A percentile compares a stretch with the other conserved stretches of the same genome.
phyloP scores from a whole-genome alignment of 1,140 invertebrate genomes.

The Acromyrmex echinatior region DNA sequence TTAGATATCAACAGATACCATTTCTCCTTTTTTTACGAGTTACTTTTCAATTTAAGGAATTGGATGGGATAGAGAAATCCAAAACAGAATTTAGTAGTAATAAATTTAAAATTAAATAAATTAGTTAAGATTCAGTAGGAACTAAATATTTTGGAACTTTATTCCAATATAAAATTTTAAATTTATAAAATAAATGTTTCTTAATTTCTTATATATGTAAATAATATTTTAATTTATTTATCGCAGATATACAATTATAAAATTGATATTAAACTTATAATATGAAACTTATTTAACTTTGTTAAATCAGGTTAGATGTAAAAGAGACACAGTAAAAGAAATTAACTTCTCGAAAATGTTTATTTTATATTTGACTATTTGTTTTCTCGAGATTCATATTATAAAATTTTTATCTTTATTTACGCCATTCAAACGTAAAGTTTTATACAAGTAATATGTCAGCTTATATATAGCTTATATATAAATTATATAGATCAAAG shows the following conservation, averaged over 20 bases:
- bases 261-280: constrained; percentile 2
- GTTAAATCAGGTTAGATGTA: neutral
- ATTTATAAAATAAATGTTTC: neutral
- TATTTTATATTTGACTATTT: constrained; percentile 10
- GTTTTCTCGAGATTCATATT: neutral
- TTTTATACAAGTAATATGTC: neutral
- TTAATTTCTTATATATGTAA: neutral
- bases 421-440: neutral
- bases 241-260: constrained; percentile 24
- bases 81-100: neutral
- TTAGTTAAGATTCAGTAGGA: neutral
- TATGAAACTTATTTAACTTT: too few relatives aligned
- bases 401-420: neutral
- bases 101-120: neutral
- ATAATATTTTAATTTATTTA: constrained; percentile 16
- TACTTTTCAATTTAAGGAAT: neutral
- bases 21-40: neutral
- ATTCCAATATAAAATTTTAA: constrained; percentile 11
- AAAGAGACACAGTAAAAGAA: neutral
- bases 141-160: constrained; percentile 29
- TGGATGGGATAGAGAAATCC: neutral
- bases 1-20: neutral
- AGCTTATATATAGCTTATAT: neutral
- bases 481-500: neutral
- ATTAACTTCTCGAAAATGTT: neutral